A percentile compares a stretch with the other conserved stretches of the same genome.
Conservation (phyloP, 2,113 vertebrate genomes). For the Aythya baeri region DNA sequence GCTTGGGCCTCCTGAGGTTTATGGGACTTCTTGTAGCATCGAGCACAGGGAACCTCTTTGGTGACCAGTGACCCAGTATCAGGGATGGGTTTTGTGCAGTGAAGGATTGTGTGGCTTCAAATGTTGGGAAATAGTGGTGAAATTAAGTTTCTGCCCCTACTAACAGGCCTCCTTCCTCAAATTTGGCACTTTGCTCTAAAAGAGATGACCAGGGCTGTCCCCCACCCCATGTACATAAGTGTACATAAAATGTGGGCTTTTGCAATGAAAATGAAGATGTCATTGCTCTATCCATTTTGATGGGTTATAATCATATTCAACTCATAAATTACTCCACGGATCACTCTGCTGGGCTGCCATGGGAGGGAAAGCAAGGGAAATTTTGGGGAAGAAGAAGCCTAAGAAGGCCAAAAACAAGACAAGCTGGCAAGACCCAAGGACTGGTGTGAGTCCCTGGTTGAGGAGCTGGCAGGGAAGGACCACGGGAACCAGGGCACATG, state of each 20-base stretch:
- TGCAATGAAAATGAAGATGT: not conserved
- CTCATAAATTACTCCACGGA: not conserved
- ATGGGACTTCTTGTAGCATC: not conserved
- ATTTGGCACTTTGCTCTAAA: not conserved
- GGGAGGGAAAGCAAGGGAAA: not conserved
- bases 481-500: accelerated
- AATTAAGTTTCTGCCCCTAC: not conserved
- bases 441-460: not conserved
- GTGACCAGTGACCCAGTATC: no score
- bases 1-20: not conserved
- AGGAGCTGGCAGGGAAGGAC: not conserved
- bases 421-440: not conserved
- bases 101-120: not conserved
- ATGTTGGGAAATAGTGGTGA: not conserved
- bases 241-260: not conserved
- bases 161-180: not conserved
- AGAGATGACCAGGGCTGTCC: not conserved
- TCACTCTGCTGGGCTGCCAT: not conserved
- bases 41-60: not conserved
- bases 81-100: not conserved
- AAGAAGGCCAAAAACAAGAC: not conserved
- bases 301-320: accelerated
- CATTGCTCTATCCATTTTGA: not conserved
- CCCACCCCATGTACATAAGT: accelerated
- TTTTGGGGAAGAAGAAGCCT: not conserved